Evolutionary conservation across 1,140 invertebrate species (phyloP).

Genomic region (Sitodiplosis mosellana): DNA sequence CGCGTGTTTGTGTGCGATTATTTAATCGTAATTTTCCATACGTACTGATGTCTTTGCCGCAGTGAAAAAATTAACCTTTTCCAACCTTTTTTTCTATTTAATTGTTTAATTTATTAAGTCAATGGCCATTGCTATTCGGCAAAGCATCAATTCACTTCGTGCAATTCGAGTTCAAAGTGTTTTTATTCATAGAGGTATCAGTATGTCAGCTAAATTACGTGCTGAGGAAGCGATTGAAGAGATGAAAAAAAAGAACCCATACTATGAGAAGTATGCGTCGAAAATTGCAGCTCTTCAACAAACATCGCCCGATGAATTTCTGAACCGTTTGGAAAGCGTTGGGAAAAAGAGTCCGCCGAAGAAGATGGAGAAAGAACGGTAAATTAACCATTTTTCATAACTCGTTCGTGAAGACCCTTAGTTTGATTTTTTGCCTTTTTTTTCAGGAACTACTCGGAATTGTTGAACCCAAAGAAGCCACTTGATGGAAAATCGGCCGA

Average conservation of each 20-base stretch:
- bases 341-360: slow-evolving; percentile 24
- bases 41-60: no score
- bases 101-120: no score
- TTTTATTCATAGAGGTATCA: slow-evolving; percentile 5
- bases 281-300: slow-evolving; percentile 58
- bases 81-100: no score
- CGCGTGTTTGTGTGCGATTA: no score
- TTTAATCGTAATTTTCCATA: no score
- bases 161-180: not conserved
- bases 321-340: slow-evolving; percentile 40
- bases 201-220: slow-evolving; percentile 15
- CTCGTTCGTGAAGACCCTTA: no score
- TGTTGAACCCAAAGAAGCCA: slow-evolving; percentile 32
- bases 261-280: slow-evolving; percentile 60
- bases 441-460: slow-evolving; percentile 18
- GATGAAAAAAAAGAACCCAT: slow-evolving; percentile 44
- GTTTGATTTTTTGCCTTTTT: no score
- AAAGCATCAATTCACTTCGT: not conserved
- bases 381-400: no score
- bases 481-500: slow-evolving; percentile 14
- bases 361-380: slow-evolving; percentile 4
- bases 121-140: not conserved
- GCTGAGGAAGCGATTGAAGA: slow-evolving; percentile 21
- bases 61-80: no score
- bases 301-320: slow-evolving; percentile 54